A percentile compares a stretch with the other conserved stretches of the same genome.
Conservation (phyloP, 2,888 invertebrate genomes). For the Cosmia pyralina region DNA sequence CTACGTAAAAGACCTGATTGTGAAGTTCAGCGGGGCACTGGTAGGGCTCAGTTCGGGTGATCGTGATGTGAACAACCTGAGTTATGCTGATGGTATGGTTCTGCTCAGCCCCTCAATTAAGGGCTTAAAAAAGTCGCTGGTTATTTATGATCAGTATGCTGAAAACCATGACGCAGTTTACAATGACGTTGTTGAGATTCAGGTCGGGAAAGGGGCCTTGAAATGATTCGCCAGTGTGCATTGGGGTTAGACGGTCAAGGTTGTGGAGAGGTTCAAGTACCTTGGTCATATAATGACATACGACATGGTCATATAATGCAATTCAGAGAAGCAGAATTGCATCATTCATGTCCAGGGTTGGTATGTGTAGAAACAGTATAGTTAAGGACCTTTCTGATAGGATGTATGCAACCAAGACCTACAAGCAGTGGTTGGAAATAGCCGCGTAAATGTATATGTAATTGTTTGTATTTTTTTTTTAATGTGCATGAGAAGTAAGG, state of each 20-base stretch:
- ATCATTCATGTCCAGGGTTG: too few species aligned
- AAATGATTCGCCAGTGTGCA: neutral
- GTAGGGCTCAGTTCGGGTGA: neutral
- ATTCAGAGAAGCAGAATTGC: too few species aligned
- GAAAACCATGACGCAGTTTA: neutral
- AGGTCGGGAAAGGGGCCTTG: neutral
- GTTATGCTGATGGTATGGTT: neutral
- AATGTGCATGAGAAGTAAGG: too few species aligned
- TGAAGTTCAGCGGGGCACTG: neutral
- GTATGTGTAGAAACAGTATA: too few species aligned
- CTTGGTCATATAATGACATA: neutral
- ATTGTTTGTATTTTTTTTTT: too few species aligned
- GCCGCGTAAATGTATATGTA: too few species aligned
- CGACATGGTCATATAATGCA: too few species aligned
- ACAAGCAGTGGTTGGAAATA: too few species aligned
- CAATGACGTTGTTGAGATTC: neutral
- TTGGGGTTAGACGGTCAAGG: neutral
- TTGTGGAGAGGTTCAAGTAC: slow-evolving; percentile 1
- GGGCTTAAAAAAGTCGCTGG: neutral
- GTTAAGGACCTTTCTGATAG: too few species aligned
- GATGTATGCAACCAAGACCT: too few species aligned
- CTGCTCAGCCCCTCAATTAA: neutral
- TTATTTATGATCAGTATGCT: neutral
- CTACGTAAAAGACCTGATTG: neutral
- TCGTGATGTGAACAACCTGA: neutral